Base-by-base conservation (phyloP, 2,888 invertebrate genomes). In the Schizaphis graminum region DNA sequence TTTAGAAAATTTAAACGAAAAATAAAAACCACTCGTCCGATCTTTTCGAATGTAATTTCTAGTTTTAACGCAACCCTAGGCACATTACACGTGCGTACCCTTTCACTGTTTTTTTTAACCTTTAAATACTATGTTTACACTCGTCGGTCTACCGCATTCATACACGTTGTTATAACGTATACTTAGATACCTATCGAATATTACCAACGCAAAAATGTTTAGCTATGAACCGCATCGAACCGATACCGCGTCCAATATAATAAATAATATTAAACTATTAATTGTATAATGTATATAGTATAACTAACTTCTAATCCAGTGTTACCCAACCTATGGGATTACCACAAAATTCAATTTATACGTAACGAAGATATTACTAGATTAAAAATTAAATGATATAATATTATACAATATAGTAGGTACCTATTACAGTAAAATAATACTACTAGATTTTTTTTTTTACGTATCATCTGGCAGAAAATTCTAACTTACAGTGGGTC, bases 191-290 rank as follows among this genome's bases (percentile, higher is more conserved):
- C 35, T 8, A 35, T 53, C 21, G 53, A 77, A 77, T 67, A n/a
- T 67, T 21, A 35, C 7, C 21, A 8, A 35, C 8, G 57, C 57
- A 57, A 77, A 77, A 77, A 35, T 10, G 77, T 77, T 77, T 35
- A 21, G 8, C 35, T 77, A 8, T 8, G n/a, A 67, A 67, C 67
- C 47, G 44, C 57, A 41, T 53, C 26, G 3, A 90, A 89, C 93
- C 94, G 89, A 91, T 91, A 94, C 92, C 92, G 41, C 92, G 95
- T 94, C 89, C 67, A 44, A 67, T 57, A 47, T 47, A 35, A 53
- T 53, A 35, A 53, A 53, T 26, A 35, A 53, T 53, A 88, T 35
- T 57, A 28, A 57, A 89, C 57, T 61, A 89, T 89, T 47, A 56
- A 28, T 87, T 26, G 10, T 77, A 35, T 35, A 35, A 77, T 35